These are phyloP conservation scores for Alaudala cheleensis DNA, from an alignment of 2,113 vertebrate genomes.

Conservation along the genomic window DNA sequence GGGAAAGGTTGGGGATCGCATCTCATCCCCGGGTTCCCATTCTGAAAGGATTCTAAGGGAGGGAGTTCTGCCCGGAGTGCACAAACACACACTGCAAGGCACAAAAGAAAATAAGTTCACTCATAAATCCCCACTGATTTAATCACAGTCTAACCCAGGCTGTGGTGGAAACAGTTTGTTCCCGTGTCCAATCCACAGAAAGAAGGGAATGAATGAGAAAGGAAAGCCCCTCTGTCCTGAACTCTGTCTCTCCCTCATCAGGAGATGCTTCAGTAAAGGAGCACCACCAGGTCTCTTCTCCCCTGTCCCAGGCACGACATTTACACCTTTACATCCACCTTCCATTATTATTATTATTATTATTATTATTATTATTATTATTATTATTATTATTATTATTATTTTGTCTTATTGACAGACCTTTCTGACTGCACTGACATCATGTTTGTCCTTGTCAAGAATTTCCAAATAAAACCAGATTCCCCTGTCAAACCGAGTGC, in stretches of 20 bases:
- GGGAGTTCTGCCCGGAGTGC: neutral
- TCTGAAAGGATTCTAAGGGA: neutral
- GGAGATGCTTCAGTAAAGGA: rapidly evolving
- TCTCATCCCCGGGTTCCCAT: neutral
- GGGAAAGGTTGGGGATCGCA: neutral
- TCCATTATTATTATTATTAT: too few relatives aligned
- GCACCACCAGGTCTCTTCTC: neutral
- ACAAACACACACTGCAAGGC: neutral
- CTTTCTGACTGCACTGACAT: neutral
- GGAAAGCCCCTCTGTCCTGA: neutral
- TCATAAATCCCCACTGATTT: neutral
- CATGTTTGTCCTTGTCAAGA: neutral
- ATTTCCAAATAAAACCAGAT: neutral
- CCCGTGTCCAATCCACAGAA: neutral
- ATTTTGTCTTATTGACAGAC: neutral
- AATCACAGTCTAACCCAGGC: neutral
- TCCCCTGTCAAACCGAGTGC: neutral
- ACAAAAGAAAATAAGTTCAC: neutral
- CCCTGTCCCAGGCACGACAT: neutral
- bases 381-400: too few relatives aligned
- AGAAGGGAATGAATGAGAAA: neutral
- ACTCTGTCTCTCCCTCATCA: neutral
- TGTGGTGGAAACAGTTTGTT: neutral
- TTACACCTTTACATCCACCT: neutral
- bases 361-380: too few relatives aligned